Evolutionary conservation across 2,797 vertebrate genomes (phyloP), one percentile per base, ranked within the genome.

Genomic region (Ispidina lecontei): DNA sequence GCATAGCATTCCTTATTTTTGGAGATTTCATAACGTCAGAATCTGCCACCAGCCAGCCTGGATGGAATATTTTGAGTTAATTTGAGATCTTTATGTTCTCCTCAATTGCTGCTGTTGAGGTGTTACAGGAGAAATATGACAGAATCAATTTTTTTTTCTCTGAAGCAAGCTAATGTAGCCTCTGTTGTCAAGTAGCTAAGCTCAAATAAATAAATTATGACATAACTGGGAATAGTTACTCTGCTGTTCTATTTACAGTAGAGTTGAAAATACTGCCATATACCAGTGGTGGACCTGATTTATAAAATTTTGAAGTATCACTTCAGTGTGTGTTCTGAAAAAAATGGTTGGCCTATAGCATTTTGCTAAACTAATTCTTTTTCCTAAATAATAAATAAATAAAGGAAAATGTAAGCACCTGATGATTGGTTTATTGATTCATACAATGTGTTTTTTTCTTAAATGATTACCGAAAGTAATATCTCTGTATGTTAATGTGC

Each of bases 151-250:
- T 93, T 37, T 37, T 37, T 90, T 25, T 69, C 28, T 84, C 31
- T 83, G 65, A 83, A 83, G 28, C 21, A 83, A 83, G 28, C 21
- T 85, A 65, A 71, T 62, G 15, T 71, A 84, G 79, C 43, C 25
- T 77, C 72, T 87, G 47, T 63, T 85, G 59, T 74, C 68, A 85
- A 75, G 63, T 58, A 87, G 52, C 55, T 72, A 33, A 75, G 25
- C 35, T 81, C 82, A 81, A 72, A 65, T 44, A 91, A 70, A 76
- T 74, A 74, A 47, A 68, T 82, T 47, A 47, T 84, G 81, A 26
- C 47, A 44, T 82, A 75, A 54, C 21, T 74, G 69, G 49, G 60
- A 85, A 22, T 28, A 89, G 58, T 63, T 84, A 2, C 37, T 55
- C 59, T 65, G 51, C 72, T 81, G 47, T 60, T 0, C 54, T 72